These are phyloP conservation scores for Arctia plantaginis DNA, from an alignment of 2,888 invertebrate genomes.

Conservation along the genomic window DNA sequence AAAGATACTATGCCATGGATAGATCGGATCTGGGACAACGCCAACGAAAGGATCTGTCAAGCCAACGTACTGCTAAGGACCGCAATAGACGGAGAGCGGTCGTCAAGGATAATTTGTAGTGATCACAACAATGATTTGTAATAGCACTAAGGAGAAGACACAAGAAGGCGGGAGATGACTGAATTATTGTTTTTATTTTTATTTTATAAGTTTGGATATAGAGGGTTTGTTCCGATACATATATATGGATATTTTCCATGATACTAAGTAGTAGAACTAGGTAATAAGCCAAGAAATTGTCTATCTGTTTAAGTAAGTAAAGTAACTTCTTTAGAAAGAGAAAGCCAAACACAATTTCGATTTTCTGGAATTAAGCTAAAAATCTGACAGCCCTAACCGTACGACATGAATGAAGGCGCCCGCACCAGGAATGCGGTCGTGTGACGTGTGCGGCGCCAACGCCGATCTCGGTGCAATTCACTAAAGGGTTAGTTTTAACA, in stretches of 20 bases:
- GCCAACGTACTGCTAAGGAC: neutral
- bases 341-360: constrained; percentile 4
- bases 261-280: neutral
- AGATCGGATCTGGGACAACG: no score
- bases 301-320: neutral
- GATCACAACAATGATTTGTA: no score
- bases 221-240: neutral
- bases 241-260: neutral
- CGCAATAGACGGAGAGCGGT: no score
- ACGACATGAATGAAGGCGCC: constrained; percentile 84
- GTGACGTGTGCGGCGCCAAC: constrained; percentile 87
- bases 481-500: constrained; percentile 73
- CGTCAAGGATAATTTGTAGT: neutral
- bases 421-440: constrained; percentile 86
- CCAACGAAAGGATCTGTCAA: neutral
- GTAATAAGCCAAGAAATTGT: neutral
- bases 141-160: neutral
- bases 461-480: constrained; percentile 85
- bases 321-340: constrained; percentile 1
- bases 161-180: neutral
- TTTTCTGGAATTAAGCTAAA: constrained; percentile 35
- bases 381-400: constrained; percentile 51
- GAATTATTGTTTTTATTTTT: neutral
- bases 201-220: neutral
- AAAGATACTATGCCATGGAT: no score